Base-by-base conservation (phyloP, 2,888 invertebrate species). In the Hydrotaea diabolus region DNA sequence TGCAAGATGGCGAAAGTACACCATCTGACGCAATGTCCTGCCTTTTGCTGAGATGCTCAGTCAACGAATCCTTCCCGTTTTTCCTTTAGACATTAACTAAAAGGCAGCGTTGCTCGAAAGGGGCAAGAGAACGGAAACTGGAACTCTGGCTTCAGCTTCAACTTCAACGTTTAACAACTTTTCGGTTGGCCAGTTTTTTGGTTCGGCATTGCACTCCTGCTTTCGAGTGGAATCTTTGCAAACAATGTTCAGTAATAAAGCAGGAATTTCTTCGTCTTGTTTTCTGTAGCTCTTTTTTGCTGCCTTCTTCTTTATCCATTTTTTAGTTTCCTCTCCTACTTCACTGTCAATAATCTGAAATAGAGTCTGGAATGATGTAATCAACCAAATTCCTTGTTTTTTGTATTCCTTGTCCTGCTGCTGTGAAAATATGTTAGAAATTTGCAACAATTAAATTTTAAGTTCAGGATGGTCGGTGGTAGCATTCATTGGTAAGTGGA, bases 371-470 rank as follows among this genome's bases (percentile, higher is more conserved):
- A 9, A 66, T 66, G 19, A 39, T 19, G 43, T 66, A 66, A 66
- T 66, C 39, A 43, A 66, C 66, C 8, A 21, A 36, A 66, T 66
- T 39, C 39, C 13, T 49, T 49, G 49, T 49, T 49, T 49, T 31
- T 62, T 15, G 13, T n/a, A 3, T n/a, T 26, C 26, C 23, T 62
- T 23, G 15, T 31, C 8, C n/a, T 23, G 26, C n/a, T 62, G 15
- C 62, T 36, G 39, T 36, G 2, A 19, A 26, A 59, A 59, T 26
- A 59, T 59, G 59, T 26, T 15, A 39, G 19, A 64, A 13, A 36
- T 64, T 64, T 64, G 36, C 5, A 17, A 17, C 64, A 64, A 64
- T 64, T 64, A 64, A 64, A 64, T 15, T 59, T 59, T n/a, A n/a
- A n/a, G n/a, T n/a, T n/a, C n/a, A n/a, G n/a, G n/a, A n/a, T n/a